Conservation (phyloP, 2,888 invertebrate genomes). For the Caprella mutica region DNA sequence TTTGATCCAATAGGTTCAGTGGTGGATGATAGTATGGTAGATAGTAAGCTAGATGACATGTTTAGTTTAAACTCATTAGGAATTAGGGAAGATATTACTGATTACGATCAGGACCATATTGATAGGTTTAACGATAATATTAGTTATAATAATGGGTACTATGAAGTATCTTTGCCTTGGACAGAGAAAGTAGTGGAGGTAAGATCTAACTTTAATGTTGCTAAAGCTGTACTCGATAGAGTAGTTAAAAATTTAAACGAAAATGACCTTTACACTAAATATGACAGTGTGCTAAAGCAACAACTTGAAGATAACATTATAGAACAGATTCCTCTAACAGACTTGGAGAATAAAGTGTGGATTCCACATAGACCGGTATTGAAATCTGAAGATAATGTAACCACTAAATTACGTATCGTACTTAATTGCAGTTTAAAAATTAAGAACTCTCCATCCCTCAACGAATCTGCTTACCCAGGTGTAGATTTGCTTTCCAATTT, state of each 20-base stretch:
- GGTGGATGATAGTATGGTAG: no score
- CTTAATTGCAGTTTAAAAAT: background rate
- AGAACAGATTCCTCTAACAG: background rate
- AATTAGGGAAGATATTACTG: no score
- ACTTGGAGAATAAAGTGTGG: background rate
- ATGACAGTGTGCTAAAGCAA: background rate
- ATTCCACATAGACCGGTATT: background rate
- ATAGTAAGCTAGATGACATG: no score
- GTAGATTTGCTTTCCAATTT: background rate
- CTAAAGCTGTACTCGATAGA: background rate
- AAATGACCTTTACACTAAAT: background rate
- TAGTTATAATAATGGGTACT: no score
- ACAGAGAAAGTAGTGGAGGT: no score
- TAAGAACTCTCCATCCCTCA: background rate
- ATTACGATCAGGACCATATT: no score
- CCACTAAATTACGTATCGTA: background rate
- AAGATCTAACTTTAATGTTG: background rate
- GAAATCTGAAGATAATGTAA: background rate
- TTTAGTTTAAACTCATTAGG: no score
- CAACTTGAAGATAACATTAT: background rate
- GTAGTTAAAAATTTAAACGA: background rate
- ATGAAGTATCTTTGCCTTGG: no score
- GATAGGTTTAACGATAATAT: no score
- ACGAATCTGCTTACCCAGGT: conserved; percentile 1
- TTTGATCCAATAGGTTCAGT: no score